A percentile compares a stretch with the other conserved stretches of the same genome.
Conservation (phyloP, 1,140 invertebrate species). For the Stegodyphus dumicola region DNA sequence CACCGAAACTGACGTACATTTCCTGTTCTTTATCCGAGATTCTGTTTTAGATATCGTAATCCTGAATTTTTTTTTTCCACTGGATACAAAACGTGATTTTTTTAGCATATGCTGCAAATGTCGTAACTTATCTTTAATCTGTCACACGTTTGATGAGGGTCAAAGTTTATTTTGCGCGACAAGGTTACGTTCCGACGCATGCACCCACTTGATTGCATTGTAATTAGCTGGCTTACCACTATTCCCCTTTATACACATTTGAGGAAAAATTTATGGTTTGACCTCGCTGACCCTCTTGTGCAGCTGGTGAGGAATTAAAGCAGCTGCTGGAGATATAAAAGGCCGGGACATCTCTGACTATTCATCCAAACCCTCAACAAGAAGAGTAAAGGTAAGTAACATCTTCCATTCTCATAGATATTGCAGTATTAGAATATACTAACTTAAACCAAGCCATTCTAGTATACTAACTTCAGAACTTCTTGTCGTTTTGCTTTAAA, state of each 20-base stretch:
- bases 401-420: background rate
- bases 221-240: constrained; percentile 23
- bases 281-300: constrained; percentile 28
- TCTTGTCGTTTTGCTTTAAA: background rate
- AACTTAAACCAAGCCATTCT: background rate
- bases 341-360: background rate
- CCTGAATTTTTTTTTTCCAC: too few relatives aligned
- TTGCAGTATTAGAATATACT: background rate
- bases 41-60: too few relatives aligned
- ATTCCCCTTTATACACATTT: background rate
- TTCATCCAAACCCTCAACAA: constrained; percentile 30
- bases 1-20: too few relatives aligned
- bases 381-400: constrained; percentile 15
- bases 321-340: constrained; percentile 42
- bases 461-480: background rate
- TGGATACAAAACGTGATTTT: background rate
- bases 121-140: constrained; percentile 40
- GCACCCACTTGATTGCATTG: constrained; percentile 37
- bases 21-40: too few relatives aligned
- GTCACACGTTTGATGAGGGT: constrained; percentile 39
- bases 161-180: constrained; percentile 23
- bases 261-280: constrained; percentile 58
- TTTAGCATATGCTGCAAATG: background rate
- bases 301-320: constrained; percentile 36
- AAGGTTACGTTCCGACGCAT: constrained; percentile 51